Evolutionary conservation across 2,113 vertebrate genomes (phyloP).

Genomic region (Halichoerus grypus): DNA sequence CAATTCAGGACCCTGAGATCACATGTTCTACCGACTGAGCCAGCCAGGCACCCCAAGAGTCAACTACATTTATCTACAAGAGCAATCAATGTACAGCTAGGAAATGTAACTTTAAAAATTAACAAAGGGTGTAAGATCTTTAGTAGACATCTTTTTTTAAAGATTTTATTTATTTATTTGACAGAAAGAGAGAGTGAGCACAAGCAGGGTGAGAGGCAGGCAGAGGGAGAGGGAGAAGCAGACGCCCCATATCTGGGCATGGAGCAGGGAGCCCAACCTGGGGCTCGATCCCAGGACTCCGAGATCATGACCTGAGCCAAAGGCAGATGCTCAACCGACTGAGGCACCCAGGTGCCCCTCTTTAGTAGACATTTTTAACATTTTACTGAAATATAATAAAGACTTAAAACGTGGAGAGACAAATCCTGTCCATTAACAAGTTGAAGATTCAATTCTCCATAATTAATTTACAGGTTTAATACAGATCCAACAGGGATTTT

Average conservation of each 20-base stretch:
- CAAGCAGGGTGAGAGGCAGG: too few relatives aligned
- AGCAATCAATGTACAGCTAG: not conserved
- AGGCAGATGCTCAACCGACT: too few relatives aligned
- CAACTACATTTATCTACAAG: not conserved
- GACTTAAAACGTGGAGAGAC: not conserved
- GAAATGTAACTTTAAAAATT: not conserved
- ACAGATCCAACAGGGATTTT: not conserved
- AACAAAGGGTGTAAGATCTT: not conserved
- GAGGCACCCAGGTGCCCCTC: too few relatives aligned
- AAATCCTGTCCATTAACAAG: not conserved
- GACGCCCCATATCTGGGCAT: too few relatives aligned
- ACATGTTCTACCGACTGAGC: not conserved
- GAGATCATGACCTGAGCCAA: too few relatives aligned
- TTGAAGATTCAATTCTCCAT: not conserved
- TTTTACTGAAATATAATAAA: not conserved
- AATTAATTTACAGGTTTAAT: not conserved
- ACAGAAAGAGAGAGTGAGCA: too few relatives aligned
- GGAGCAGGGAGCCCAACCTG: too few relatives aligned
- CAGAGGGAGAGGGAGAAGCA: too few relatives aligned
- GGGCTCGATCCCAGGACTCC: too few relatives aligned
- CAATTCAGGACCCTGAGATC: not conserved
- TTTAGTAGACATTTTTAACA: not conserved
- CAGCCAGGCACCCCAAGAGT: not conserved
- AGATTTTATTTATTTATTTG: too few relatives aligned
- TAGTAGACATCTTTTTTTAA: too few relatives aligned